phyloP scores from a whole-genome alignment of 2,113 vertebrate genomes.

The Thamnophis sirtalis region DNA sequence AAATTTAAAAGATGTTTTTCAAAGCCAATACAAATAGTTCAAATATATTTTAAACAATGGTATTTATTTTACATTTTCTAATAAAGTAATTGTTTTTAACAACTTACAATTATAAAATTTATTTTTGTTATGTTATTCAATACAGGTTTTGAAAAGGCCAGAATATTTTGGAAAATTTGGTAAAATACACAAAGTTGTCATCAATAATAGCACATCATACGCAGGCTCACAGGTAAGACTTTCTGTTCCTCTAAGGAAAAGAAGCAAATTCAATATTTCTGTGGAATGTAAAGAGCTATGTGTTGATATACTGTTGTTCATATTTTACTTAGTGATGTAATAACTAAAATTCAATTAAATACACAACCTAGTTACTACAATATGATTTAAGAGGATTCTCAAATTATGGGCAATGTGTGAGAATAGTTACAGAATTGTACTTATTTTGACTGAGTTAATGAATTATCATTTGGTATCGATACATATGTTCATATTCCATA shows the following conservation, averaged over 20 bases:
- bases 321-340: not conserved
- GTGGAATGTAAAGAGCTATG: not conserved
- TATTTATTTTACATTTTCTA: no score
- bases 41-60: not conserved
- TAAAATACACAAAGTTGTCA: constrained; percentile 99
- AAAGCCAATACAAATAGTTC: not conserved
- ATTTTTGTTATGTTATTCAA: not conserved
- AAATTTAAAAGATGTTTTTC: not conserved
- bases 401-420: not conserved
- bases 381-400: not conserved
- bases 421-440: not conserved
- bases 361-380: not conserved
- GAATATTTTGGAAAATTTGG: constrained; percentile 99
- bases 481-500: not conserved
- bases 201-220: constrained; percentile 99
- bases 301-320: not conserved
- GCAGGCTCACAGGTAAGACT: constrained; percentile 95
- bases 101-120: not conserved
- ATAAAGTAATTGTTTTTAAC: not conserved
- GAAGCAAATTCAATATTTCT: not conserved
- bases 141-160: constrained; percentile 95
- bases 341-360: not conserved
- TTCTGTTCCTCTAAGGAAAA: not conserved
- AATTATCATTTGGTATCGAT: not conserved
- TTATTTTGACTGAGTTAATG: not conserved